Conservation (phyloP, 1,140 invertebrate genomes). For the Dinoponera quadriceps region DNA sequence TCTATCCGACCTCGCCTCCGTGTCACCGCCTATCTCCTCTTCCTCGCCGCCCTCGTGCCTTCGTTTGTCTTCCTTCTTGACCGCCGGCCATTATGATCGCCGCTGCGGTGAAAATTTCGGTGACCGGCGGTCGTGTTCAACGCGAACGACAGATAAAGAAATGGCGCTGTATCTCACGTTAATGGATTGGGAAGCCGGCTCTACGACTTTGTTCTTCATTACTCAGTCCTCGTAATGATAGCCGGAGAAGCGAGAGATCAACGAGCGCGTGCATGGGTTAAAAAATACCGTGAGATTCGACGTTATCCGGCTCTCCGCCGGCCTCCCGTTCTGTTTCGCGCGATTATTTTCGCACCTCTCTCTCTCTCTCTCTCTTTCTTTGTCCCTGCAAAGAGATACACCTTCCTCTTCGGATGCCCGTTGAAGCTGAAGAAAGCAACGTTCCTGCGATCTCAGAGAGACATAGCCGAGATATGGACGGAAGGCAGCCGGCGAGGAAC, state of each 20-base stretch:
- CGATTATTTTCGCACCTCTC: slow-evolving; percentile 36
- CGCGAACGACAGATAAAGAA: slow-evolving; percentile 16
- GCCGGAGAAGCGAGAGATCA: neutral
- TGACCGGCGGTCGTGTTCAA: slow-evolving; percentile 21
- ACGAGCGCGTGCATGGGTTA: neutral
- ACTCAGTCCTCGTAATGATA: neutral
- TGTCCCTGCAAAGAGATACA: slow-evolving; percentile 5
- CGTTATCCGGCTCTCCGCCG: neutral
- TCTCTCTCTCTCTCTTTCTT: no score
- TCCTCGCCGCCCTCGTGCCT: slow-evolving; percentile 9
- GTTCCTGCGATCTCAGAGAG: slow-evolving; percentile 55
- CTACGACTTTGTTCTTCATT: slow-evolving; percentile 3
- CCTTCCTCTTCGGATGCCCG: neutral
- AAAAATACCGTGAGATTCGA: neutral
- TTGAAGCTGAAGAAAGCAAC: slow-evolving; percentile 1
- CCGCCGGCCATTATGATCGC: slow-evolving; percentile 34
- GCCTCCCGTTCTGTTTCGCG: slow-evolving; percentile 1
- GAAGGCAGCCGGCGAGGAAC: slow-evolving; percentile 48
- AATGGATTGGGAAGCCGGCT: slow-evolving; percentile 20
- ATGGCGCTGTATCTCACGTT: slow-evolving; percentile 23
- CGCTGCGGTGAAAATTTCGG: slow-evolving; percentile 21
- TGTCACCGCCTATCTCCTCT: slow-evolving; percentile 4
- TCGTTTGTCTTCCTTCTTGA: neutral
- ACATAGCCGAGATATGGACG: slow-evolving; percentile 27
- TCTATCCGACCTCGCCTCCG: slow-evolving; percentile 4